phyloP scores from a whole-genome alignment of 2,797 vertebrate species.

The Podarcis lilfordi region DNA sequence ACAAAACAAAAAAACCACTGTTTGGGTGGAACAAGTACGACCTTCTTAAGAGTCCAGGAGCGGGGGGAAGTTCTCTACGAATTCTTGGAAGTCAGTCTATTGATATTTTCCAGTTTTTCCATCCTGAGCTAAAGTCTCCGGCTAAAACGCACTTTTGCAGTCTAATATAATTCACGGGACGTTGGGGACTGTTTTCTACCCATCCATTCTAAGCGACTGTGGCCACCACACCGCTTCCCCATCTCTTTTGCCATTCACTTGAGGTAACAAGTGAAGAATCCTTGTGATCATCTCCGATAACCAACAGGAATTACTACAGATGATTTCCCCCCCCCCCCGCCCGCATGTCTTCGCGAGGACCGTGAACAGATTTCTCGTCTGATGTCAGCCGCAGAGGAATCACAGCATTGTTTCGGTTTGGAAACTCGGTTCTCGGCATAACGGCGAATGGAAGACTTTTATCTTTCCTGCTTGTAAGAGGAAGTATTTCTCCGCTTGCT shows the following conservation, averaged over 20 bases:
- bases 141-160: background rate
- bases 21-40: too few relatives aligned
- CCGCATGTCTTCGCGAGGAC: background rate
- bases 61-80: background rate
- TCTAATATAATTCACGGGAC: background rate
- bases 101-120: background rate
- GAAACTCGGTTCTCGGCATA: background rate
- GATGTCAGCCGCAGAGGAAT: too few relatives aligned
- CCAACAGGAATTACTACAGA: background rate
- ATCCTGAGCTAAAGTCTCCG: too few relatives aligned
- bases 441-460: constrained; percentile 80
- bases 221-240: background rate
- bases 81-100: background rate
- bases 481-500: constrained; percentile 72
- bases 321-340: background rate
- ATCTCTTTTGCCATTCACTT: too few relatives aligned
- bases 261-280: background rate
- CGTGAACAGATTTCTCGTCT: background rate
- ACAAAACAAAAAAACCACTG: background rate
- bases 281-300: background rate
- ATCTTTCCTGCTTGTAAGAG: constrained; percentile 82
- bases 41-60: too few relatives aligned
- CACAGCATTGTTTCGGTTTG: background rate
- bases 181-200: background rate
- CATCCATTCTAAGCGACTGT: background rate